phyloP scores from a whole-genome alignment of 2,113 vertebrate species.

The Pipra filicauda region DNA sequence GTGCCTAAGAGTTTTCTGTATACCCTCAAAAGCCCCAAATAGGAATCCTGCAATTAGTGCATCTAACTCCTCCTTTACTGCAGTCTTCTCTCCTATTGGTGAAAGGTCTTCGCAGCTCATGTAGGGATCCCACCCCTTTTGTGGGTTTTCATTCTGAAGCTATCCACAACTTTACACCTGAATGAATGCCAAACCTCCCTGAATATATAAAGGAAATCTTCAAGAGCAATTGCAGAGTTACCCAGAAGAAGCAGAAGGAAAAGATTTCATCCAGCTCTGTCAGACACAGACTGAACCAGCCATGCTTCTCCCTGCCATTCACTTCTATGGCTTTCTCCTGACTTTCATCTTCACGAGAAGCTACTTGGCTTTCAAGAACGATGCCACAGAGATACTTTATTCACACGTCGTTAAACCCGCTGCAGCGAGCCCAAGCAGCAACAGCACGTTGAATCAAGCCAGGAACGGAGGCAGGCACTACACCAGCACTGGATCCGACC shows the following conservation, averaged over 20 bases:
- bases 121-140: constrained; percentile 77
- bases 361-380: constrained; percentile 87
- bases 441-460: constrained; percentile 88
- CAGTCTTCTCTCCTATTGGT: constrained; percentile 72
- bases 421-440: constrained; percentile 78
- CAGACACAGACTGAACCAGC: constrained; percentile 46
- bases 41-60: constrained; percentile 53
- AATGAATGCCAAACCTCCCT: constrained; percentile 80
- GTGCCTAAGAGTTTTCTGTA: background rate
- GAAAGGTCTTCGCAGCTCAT: constrained; percentile 67
- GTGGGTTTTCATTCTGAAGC: constrained; percentile 78
- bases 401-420: constrained; percentile 78
- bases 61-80: constrained; percentile 70
- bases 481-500: constrained; percentile 70
- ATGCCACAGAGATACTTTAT: constrained; percentile 90
- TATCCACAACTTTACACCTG: constrained; percentile 85
- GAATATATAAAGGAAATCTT: constrained; percentile 80
- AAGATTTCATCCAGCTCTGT: constrained; percentile 40
- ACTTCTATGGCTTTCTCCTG: constrained; percentile 79
- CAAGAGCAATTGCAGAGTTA: constrained; percentile 69
- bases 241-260: constrained; percentile 55
- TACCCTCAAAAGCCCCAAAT: constrained; percentile 26
- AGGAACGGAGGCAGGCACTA: constrained; percentile 85
- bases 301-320: constrained; percentile 82
- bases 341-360: constrained; percentile 83